phyloP scores from a whole-genome alignment of 2,113 vertebrate species.

The Colius striatus region DNA sequence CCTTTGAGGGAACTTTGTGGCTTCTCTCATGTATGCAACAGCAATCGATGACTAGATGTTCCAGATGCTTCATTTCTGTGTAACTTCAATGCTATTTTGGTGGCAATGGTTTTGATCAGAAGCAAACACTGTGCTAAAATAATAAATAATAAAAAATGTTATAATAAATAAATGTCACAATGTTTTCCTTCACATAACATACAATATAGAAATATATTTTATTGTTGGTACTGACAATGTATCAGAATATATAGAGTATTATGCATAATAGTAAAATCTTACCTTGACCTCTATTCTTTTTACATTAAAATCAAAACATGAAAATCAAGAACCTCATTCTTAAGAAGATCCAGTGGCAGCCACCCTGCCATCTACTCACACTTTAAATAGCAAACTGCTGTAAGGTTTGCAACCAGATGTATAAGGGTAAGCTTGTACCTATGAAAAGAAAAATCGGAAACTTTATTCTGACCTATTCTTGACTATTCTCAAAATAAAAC shows the following conservation, averaged over 20 bases:
- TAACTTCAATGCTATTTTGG: not conserved
- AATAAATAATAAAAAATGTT: no score
- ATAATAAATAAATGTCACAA: not conserved
- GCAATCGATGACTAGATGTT: not conserved
- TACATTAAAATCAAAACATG: not conserved
- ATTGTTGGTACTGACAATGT: not conserved
- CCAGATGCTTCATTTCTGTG: not conserved
- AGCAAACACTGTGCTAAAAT: not conserved
- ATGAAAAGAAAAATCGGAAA: fast-evolving
- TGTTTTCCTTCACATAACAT: not conserved
- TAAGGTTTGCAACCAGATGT: not conserved
- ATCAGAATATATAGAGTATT: not conserved
- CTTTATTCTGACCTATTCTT: not conserved
- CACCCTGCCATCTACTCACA: not conserved
- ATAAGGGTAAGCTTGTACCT: not conserved
- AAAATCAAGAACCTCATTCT: not conserved
- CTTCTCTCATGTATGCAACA: not conserved
- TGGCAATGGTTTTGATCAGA: not conserved
- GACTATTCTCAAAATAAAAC: not conserved
- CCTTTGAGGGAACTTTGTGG: not conserved
- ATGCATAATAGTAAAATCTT: not conserved
- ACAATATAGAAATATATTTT: not conserved
- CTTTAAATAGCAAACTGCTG: not conserved
- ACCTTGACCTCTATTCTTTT: not conserved
- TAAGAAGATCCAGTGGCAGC: not conserved